phyloP scores from a whole-genome alignment of 2,888 invertebrate species.

The Rotaria socialis region DNA sequence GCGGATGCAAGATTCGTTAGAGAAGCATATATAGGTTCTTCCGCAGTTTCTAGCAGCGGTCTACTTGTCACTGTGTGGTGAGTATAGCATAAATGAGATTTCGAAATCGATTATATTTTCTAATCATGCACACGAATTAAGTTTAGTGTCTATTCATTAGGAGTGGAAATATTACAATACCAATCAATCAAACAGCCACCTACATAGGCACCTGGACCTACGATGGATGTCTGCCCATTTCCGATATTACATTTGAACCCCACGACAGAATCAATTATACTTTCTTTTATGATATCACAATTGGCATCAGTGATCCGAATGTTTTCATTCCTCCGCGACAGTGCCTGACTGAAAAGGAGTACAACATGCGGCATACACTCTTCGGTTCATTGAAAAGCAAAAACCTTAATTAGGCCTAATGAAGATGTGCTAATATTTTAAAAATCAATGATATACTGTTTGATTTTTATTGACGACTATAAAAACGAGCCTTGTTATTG shows the following conservation, averaged over 20 bases:
- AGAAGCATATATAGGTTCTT: constrained; percentile 44
- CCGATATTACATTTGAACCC: not conserved
- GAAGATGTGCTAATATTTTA: no score
- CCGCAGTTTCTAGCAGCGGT: constrained; percentile 3
- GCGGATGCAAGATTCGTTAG: constrained; percentile 36
- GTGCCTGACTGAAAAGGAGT: no score
- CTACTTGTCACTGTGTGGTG: constrained; percentile 38
- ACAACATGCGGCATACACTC: no score
- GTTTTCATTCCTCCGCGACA: constrained; percentile 45
- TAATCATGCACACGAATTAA: not conserved
- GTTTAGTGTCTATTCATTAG: not conserved
- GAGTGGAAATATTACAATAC: constrained; percentile 26
- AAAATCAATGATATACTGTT: no score
- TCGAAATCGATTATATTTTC: no score
- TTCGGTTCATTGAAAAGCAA: no score
- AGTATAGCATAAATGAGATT: no score
- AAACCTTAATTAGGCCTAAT: no score
- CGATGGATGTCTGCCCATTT: constrained; percentile 42
- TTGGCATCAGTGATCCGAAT: constrained; percentile 46
- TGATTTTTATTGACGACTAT: no score
- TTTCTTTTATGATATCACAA: constrained; percentile 37
- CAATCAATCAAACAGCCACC: constrained; percentile 37
- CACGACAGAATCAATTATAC: not conserved
- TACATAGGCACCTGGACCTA: constrained; percentile 43
- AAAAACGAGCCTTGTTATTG: no score